These are phyloP conservation scores for Microctonus brassicae DNA, from an alignment of 2,888 invertebrate species.

Conservation along the genomic window DNA sequence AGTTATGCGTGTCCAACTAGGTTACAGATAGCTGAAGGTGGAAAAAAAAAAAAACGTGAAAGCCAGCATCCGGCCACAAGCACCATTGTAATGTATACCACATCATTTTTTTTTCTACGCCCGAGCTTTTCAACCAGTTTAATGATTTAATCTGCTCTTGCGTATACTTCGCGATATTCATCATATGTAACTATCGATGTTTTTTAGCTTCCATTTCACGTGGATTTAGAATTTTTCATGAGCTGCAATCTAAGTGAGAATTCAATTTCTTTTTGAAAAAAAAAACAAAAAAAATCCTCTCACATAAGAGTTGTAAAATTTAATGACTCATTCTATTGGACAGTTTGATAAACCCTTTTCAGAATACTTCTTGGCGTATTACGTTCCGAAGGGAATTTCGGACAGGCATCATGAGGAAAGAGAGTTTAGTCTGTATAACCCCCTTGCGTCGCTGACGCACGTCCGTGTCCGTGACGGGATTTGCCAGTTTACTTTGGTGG, in stretches of 20 bases:
- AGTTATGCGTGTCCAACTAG: slow-evolving; percentile 44
- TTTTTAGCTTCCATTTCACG: no score
- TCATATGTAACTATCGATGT: no score
- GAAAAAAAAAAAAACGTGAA: slow-evolving; percentile 26
- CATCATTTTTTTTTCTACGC: no score
- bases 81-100: slow-evolving; percentile 16
- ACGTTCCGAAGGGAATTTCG: background rate
- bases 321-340: background rate
- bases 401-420: background rate
- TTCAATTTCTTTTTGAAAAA: background rate
- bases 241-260: background rate
- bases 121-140: background rate
- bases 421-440: background rate
- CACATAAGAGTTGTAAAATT: background rate
- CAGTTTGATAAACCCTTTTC: background rate
- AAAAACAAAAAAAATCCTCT: background rate
- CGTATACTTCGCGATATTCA: background rate
- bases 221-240: background rate
- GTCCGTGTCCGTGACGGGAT: slow-evolving; percentile 23
- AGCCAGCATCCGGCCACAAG: slow-evolving; percentile 32
- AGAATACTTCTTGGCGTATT: background rate
- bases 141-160: background rate
- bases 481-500: slow-evolving; percentile 3
- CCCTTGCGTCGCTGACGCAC: background rate
- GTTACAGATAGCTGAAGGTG: slow-evolving; percentile 58